Evolutionary conservation across 2,113 vertebrate genomes (phyloP).

Genomic region (Ahaetulla prasina): DNA sequence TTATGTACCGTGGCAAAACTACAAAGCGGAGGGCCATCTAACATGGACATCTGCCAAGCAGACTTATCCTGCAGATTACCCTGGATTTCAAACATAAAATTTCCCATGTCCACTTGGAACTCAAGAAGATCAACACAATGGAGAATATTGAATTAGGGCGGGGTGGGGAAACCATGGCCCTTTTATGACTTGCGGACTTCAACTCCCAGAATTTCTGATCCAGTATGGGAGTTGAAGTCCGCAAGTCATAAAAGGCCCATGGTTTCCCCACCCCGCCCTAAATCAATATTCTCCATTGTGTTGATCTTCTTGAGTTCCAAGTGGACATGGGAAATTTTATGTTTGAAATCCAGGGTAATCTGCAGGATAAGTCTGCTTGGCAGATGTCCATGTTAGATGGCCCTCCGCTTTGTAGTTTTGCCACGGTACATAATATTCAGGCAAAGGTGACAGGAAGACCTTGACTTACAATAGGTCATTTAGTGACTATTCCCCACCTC

Average conservation of each 20-base stretch:
- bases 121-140: not conserved
- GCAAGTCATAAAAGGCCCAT: not conserved
- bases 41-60: not conserved
- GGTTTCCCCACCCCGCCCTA: not conserved
- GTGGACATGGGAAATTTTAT: not conserved
- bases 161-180: not conserved
- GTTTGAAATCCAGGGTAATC: not conserved
- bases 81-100: not conserved
- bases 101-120: not conserved
- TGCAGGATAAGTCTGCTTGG: not conserved
- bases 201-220: not conserved
- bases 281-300: not conserved
- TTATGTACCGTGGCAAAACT: not conserved
- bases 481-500: not conserved
- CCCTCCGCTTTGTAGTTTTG: not conserved
- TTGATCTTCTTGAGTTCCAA: not conserved
- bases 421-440: not conserved
- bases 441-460: not conserved
- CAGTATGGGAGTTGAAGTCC: not conserved
- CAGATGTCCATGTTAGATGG: not conserved
- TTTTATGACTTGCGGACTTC: not conserved
- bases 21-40: not conserved
- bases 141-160: not conserved
- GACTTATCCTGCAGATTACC: not conserved
- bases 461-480: not conserved